Evolutionary conservation across 2,797 vertebrate genomes (phyloP), one percentile per base, ranked within the genome.

Genomic region (Tiaroga cobitis): DNA sequence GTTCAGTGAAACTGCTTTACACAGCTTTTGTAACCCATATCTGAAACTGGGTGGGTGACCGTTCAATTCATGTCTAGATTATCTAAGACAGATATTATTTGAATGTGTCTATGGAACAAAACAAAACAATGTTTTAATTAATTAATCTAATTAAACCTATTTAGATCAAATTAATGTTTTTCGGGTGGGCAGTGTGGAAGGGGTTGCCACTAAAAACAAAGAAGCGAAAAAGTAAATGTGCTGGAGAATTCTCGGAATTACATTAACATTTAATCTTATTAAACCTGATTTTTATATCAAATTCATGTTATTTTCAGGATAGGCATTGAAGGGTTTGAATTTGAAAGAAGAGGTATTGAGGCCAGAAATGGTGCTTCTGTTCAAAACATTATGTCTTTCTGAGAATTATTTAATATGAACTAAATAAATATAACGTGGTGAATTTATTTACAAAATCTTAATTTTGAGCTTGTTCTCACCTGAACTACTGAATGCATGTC

Each of bases 1-100:
- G 37, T 54, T 77, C 46, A 76, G 63, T 51, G 11, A 84, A 84
- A 83, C 74, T 49, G 82, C 65, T 84, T 78, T 84, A 49, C 69
- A 43, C 65, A 70, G 83, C 46, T 43, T 84, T 77, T 68, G 61
- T 76, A 77, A 51, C 32, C 82, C 61, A 54, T 76, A 73, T 68
- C 73, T 68, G 11, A 54, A 67, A 65, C 73, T 67, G 43, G 37
- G 32, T 59, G 29, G 37, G 69, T 69, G 74, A 70, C 65, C 78
- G n/a, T 26, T 69, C 4, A n/a, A n/a, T n/a, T n/a, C n/a, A n/a
- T n/a, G n/a, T n/a, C n/a, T n/a, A n/a, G n/a, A n/a, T n/a, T n/a
- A n/a, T n/a, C n/a, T n/a, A n/a, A n/a, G n/a, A n/a, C n/a, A n/a
- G n/a, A n/a, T n/a, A 11, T 63, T 46, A 77, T 59, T 51, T 19